phyloP scores from a whole-genome alignment of 1,140 invertebrate species.

The Platorchestia sp. region DNA sequence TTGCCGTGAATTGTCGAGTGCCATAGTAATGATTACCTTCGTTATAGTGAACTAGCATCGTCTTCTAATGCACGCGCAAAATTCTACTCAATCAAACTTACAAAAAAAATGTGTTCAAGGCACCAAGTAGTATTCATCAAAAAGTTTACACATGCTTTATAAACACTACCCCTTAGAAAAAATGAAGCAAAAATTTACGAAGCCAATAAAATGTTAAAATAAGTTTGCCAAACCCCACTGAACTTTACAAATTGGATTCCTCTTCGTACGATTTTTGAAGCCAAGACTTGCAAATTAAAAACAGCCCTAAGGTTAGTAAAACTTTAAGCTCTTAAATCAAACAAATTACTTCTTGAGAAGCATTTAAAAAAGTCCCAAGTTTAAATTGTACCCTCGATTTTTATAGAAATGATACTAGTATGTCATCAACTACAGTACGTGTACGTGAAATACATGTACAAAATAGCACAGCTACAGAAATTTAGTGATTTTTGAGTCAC shows the following conservation, averaged over 20 bases:
- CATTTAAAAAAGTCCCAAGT: too few species aligned
- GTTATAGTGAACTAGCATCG: not conserved
- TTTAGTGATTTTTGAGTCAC: not conserved
- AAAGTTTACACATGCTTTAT: not conserved
- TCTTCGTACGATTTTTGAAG: too few species aligned
- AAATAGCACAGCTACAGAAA: not conserved
- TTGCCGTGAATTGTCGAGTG: conserved; percentile 46
- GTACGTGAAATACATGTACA: not conserved
- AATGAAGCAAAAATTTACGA: too few species aligned
- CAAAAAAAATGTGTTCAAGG: not conserved
- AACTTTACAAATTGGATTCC: too few species aligned
- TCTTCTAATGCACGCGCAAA: not conserved
- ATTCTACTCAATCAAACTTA: not conserved
- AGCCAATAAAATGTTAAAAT: too few species aligned
- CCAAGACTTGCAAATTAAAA: too few species aligned
- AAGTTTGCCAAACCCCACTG: not conserved
- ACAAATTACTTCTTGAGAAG: not conserved
- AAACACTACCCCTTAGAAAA: too few species aligned
- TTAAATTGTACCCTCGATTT: not conserved
- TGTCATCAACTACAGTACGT: not conserved
- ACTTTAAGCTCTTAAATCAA: not conserved
- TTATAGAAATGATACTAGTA: not conserved
- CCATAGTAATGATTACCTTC: conserved; percentile 4
- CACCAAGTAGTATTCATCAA: not conserved
- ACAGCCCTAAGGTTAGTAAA: not conserved